phyloP scores from a whole-genome alignment of 2,797 vertebrate genomes.

The Chelidonichthys spinosus region DNA sequence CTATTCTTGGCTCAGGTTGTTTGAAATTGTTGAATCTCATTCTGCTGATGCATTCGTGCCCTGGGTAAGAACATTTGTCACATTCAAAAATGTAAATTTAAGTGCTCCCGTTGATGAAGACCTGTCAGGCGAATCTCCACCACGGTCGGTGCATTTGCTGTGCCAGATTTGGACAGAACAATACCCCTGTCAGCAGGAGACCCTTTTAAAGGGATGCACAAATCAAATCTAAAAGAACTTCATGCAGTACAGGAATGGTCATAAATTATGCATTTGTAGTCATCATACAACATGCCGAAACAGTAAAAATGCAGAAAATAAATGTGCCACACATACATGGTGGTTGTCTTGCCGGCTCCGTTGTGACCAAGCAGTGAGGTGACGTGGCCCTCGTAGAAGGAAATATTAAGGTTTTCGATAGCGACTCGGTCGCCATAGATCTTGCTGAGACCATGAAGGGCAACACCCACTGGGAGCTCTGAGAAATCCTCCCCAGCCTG shows the following conservation, averaged over 20 bases:
- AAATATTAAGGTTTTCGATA: conserved; percentile 91
- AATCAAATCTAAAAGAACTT: conserved; percentile 56
- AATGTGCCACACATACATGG: conserved; percentile 86
- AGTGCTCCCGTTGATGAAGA: conserved; percentile 66
- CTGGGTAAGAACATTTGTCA: conserved; percentile 50
- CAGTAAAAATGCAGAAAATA: conserved; percentile 2
- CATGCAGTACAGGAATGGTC: conserved; percentile 23
- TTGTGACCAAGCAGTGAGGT: conserved; percentile 97
- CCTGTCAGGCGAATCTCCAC: conserved; percentile 48
- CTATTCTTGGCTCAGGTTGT: conserved; percentile 8
- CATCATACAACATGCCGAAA: conserved; percentile 38
- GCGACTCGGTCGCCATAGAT: conserved; percentile 88
- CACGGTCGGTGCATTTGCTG: conserved; percentile 53
- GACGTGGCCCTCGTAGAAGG: conserved; percentile 95
- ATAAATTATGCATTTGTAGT: conserved; percentile 28
- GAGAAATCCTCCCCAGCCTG: conserved; percentile 86
- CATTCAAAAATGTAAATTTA: conserved; percentile 69
- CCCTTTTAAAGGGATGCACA: conserved; percentile 59
- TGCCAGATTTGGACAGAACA: conserved; percentile 74
- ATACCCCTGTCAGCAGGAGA: conserved; percentile 67
- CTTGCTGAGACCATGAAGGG: conserved; percentile 91
- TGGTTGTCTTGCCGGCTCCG: conserved; percentile 97
- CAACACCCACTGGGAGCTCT: conserved; percentile 89
- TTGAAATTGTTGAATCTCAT: conserved; percentile 25
- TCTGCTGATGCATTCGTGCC: conserved; percentile 43